Evolutionary conservation across 2,113 vertebrate species (phyloP), one percentile per base, ranked within the genome.

Genomic region (Aythya baeri): DNA sequence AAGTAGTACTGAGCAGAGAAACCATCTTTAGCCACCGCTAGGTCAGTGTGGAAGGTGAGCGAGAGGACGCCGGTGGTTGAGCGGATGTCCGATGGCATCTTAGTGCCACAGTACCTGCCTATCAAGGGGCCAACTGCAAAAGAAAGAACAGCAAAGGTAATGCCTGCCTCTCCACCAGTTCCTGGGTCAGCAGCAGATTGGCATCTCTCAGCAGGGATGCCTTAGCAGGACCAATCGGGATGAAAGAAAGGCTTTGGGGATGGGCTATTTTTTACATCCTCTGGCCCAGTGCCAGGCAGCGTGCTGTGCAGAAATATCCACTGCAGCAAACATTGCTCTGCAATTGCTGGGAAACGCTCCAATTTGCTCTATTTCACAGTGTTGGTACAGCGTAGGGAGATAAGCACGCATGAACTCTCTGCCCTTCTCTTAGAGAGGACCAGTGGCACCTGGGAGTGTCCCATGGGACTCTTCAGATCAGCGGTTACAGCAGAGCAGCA

Each of bases 1-100:
- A 99, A 98, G 97, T 98, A 99, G 98, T 99, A 99, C 31, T 98
- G 99, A 14, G 99, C 99, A 1, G 99, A 99, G 97, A 99, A 99
- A 67, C 99, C 99, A 0, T 99, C 99, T 97, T 99, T 99, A 54
- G 99, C 99, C 86, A 99, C 99, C 0, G 99, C 99, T 98, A 99
- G 99, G 97, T 99, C 99, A 0, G 99, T 99, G 97, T 99, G 99
- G 97, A 99, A 99, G 90, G 99, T 98, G 94, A 99, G 98, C 0
- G 99, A 99, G 54, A 99, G 98, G 89, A 99, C 98, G 7, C 99
- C 99, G 0, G 99, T 99, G 2, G 99, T 99, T 0, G 99, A 99
- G 21, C 98, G 99, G 96, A 99, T 99, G 96, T 99, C 99, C 0
- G 99, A 99, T 1, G 99, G 99, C 67, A 99, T 98, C 96, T 98